These are phyloP conservation scores for Cydia pomonella DNA, from an alignment of 1,140 invertebrate species.

Conservation along the genomic window DNA sequence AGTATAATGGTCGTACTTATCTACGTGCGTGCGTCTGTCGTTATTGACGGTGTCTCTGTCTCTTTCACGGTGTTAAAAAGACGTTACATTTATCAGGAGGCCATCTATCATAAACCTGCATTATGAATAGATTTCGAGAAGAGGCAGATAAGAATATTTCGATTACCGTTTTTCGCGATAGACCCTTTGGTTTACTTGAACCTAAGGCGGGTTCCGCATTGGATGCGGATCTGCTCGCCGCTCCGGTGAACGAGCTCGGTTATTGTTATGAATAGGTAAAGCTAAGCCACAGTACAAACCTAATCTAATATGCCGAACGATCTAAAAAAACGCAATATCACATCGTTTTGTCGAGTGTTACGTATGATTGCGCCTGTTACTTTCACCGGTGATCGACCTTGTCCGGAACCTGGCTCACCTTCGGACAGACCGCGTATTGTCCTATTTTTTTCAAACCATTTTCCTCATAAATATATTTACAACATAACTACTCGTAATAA, in stretches of 20 bases:
- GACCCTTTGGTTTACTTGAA: no score
- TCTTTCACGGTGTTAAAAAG: no score
- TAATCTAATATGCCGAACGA: background rate
- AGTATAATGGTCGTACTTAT: no score
- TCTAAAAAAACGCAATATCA: constrained; percentile 13
- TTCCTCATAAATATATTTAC: background rate
- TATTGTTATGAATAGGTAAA: background rate
- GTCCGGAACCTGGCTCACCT: constrained; percentile 34
- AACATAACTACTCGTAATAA: no score
- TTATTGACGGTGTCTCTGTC: no score
- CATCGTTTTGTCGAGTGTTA: background rate
- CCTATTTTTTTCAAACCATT: background rate
- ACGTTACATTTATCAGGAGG: no score
- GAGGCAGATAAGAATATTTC: no score
- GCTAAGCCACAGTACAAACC: background rate
- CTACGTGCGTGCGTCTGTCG: no score
- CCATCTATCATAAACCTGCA: no score
- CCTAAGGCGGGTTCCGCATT: background rate
- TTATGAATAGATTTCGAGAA: no score
- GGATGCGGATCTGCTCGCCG: background rate
- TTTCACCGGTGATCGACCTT: constrained; percentile 22
- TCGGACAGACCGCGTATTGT: constrained; percentile 5
- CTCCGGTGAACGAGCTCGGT: no score
- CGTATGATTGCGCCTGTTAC: constrained; percentile 13
- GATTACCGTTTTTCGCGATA: no score